These are phyloP conservation scores for Elaphurus davidianus DNA, from an alignment of 2,113 vertebrate genomes.

Conservation along the genomic window DNA sequence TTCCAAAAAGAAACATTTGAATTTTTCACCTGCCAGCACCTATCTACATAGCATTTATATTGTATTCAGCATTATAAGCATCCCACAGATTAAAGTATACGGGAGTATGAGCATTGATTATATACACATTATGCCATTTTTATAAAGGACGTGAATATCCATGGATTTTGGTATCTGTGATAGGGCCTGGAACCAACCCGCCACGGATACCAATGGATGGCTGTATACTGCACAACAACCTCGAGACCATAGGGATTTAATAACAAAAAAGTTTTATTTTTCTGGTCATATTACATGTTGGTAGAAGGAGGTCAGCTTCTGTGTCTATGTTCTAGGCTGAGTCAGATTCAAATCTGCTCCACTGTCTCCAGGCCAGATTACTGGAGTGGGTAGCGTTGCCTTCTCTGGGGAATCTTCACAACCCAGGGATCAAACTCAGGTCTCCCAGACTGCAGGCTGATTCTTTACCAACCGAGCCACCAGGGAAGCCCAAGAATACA, in stretches of 20 bases:
- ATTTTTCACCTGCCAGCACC: background rate
- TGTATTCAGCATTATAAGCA: background rate
- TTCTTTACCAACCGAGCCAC: background rate
- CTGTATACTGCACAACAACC: background rate
- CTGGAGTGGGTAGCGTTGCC: background rate
- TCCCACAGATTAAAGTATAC: background rate
- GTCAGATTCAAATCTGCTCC: background rate
- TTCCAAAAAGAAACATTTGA: background rate
- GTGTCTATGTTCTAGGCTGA: background rate
- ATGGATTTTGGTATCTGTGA: background rate
- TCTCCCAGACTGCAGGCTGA: background rate
- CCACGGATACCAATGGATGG: background rate
- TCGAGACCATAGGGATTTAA: slow-evolving; percentile 16
- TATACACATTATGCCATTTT: background rate
- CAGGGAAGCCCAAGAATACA: background rate
- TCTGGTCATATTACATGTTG: background rate
- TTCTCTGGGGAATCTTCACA: background rate
- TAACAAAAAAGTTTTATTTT: slow-evolving; percentile 34
- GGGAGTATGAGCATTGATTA: background rate
- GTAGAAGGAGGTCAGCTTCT: background rate
- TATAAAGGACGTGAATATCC: background rate
- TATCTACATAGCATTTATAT: background rate
- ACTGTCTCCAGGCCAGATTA: background rate
- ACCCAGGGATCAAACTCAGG: background rate
- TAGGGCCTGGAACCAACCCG: background rate